Conservation (phyloP, 2,888 invertebrate genomes). For the Acrobeloides nanus region DNA sequence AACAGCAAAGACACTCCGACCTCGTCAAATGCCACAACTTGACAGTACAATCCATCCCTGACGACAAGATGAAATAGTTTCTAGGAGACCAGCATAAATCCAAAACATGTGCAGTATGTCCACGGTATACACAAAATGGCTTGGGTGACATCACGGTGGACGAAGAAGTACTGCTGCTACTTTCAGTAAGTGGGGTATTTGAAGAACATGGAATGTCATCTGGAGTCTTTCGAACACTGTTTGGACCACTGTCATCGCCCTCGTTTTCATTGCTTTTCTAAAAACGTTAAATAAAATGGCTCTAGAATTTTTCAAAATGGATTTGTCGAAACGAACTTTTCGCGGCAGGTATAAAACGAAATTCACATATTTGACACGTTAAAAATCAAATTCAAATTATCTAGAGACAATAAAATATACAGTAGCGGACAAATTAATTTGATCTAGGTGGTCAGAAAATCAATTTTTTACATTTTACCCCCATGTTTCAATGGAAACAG, state of each 20-base stretch:
- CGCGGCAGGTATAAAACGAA: no score
- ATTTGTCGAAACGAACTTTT: background rate
- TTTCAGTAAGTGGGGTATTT: conserved; percentile 6
- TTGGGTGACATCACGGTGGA: conserved; percentile 28
- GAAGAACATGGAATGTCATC: no score
- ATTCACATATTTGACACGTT: no score
- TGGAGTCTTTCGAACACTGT: no score
- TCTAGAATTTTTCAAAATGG: conserved; percentile 7
- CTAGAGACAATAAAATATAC: no score
- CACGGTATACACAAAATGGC: conserved; percentile 59
- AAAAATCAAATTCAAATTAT: no score
- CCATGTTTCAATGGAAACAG: no score
- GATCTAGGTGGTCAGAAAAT: no score
- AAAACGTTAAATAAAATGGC: no score
- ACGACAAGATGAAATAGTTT: conserved; percentile 54
- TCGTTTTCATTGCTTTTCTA: conserved; percentile 1
- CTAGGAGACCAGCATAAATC: conserved; percentile 94
- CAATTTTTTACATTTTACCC: no score
- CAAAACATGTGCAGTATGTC: conserved; percentile 88
- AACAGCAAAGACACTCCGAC: conserved; percentile 92
- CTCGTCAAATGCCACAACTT: conserved; percentile 93
- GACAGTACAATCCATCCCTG: conserved; percentile 67
- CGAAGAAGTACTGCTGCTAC: conserved; percentile 9
- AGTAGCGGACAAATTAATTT: no score
- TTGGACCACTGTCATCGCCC: conserved; percentile 12